Percentiles rank a stretch among this genome's conserved stretches.
These are phyloP conservation scores for Trididemnum nubilum DNA, from an alignment of 23 tunicate species.

Conservation along the genomic window DNA sequence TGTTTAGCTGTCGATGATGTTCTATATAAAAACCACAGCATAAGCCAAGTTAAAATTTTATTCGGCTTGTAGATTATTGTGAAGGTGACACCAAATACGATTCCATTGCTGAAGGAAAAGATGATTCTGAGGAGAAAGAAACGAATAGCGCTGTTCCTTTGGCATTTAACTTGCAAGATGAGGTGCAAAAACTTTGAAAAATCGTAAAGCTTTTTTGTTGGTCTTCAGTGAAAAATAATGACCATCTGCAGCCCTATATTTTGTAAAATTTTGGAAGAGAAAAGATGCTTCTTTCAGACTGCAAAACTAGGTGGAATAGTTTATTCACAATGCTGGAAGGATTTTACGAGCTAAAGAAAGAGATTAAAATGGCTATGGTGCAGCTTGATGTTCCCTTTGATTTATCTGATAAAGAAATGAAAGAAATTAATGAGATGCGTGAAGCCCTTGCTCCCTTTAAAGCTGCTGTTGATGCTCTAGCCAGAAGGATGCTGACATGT, in stretches of 20 bases:
- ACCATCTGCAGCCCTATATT: slow-evolving; percentile 39
- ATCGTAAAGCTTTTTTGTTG: slow-evolving; percentile 35
- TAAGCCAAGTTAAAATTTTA: not conserved
- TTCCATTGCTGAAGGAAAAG: slow-evolving; percentile 28
- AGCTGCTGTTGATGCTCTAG: slow-evolving; percentile 47
- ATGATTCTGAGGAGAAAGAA: slow-evolving; percentile 24
- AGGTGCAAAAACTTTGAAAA: slow-evolving; percentile 36
- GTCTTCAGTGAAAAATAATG: slow-evolving; percentile 46
- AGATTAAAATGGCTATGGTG: slow-evolving; percentile 45
- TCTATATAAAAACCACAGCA: slow-evolving; percentile 28
- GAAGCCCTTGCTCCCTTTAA: slow-evolving; percentile 48
- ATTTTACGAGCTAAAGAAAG: slow-evolving; percentile 47
- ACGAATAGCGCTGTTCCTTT: slow-evolving; percentile 19
- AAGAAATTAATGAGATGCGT: slow-evolving; percentile 32
- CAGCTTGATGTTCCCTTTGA: slow-evolving; percentile 49
- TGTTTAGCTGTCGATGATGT: slow-evolving; percentile 32
- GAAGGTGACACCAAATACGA: slow-evolving; percentile 31
- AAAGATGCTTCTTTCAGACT: slow-evolving; percentile 46
- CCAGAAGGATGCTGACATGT: slow-evolving; percentile 43
- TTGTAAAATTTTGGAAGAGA: slow-evolving; percentile 48
- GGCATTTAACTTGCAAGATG: slow-evolving; percentile 28
- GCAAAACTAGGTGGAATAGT: slow-evolving; percentile 52
- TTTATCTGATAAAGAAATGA: slow-evolving; percentile 42
- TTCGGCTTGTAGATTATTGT: slow-evolving; percentile 10
- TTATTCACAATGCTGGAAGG: slow-evolving; percentile 38